Conservation (phyloP, 1,140 invertebrate genomes). For the Pogonomyrmex barbatus region DNA sequence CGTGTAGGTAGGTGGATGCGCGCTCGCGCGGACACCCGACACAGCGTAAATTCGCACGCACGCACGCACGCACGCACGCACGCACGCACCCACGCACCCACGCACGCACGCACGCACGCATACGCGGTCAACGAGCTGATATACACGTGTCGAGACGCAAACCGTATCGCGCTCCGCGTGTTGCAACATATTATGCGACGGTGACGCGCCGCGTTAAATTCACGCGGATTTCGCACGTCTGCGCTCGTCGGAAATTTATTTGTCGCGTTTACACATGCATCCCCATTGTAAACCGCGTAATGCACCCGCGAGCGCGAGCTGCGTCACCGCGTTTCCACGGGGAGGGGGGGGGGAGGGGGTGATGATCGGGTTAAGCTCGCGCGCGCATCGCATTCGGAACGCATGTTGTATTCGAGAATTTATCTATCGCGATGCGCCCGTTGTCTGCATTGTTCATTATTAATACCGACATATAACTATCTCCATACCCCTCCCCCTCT, state of each 20-base stretch:
- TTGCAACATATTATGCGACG: constrained; percentile 47
- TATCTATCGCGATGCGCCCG: constrained; percentile 47
- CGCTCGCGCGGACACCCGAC: not conserved
- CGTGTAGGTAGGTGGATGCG: not conserved
- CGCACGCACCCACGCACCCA: not conserved
- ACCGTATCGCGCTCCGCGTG: constrained; percentile 31
- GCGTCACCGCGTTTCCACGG: constrained; percentile 29
- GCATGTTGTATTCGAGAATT: constrained; percentile 50
- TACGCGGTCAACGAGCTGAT: not conserved
- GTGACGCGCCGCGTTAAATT: constrained; percentile 61
- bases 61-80: not conserved
- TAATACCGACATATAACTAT: constrained; percentile 39
- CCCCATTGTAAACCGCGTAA: constrained; percentile 42
- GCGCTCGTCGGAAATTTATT: constrained; percentile 61
- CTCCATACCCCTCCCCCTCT: not conserved
- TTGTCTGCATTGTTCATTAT: constrained; percentile 51
- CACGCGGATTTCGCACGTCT: constrained; percentile 51
- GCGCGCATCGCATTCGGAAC: constrained; percentile 34
- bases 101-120: not conserved
- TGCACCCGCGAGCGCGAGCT: constrained; percentile 38
- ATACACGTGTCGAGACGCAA: constrained; percentile 34
- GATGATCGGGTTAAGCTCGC: constrained; percentile 59
- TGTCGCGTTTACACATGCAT: constrained; percentile 52
- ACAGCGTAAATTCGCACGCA: not conserved
- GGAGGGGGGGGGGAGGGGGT: not conserved